Base-by-base conservation (phyloP, 1,140 invertebrate genomes). In the Brachionus plicatilis region DNA sequence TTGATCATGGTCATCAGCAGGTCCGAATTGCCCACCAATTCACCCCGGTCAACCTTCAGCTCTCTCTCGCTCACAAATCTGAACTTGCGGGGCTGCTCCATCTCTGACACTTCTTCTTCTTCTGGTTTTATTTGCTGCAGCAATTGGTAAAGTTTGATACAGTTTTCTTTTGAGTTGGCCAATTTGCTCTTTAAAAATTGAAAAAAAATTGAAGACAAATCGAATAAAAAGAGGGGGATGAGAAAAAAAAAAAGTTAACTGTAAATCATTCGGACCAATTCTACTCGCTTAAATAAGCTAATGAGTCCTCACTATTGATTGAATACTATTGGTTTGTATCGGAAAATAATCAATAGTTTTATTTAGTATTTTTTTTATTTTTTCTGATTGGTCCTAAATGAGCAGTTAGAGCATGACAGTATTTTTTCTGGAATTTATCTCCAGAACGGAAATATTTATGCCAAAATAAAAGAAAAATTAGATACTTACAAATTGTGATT, bases 401-500 rank as follows among this genome's bases (percentile, higher is more conserved):
- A 27, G 17, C 17, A 37, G 33, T 70, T 70, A 12, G 33, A 29
- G 66, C 33, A 72, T 72, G 68, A 72, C 68, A 72, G 45, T 72
- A 72, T 68, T 68, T 75, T 8, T 4, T 45, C 33, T 43, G 33
- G 41, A 75, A 75, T 75, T 75, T 75, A 75, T 75, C 70, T 75
- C 41, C 41, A 75, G 41, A 75, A 45, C 70, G 70, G 70, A 75
- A 75, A 75, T 75, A 75, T 47, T 72, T 72, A 1, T 50, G 14
- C 12, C 7, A 14, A 47, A 47, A 47, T 0, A 14, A 14, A 12
- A 47, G 45, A 47, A 14, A 50, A 27, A 50, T 17, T 29, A 76
- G 14, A 76, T 76, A 76, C 72, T 76, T 76, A 76, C 72, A 76
- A 76, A n/a, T 50, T 76, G 43, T 76, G 72, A 76, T 76, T 76